phyloP scores from a whole-genome alignment of 2,113 vertebrate species.

The Panurus biarmicus region DNA sequence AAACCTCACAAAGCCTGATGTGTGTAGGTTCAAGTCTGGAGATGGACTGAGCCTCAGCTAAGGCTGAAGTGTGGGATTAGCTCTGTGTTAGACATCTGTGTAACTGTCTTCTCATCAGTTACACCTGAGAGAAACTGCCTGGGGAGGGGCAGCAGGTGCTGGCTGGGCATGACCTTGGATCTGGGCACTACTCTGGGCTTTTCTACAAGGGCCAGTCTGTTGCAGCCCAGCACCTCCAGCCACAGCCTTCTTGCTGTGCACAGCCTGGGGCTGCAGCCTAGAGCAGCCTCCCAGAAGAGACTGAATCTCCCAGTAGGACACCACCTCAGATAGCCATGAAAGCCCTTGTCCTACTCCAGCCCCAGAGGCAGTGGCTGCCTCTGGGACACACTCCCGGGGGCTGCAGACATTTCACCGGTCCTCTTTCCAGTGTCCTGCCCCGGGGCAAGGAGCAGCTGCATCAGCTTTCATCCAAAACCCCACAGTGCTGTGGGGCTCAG shows the following conservation, averaged over 20 bases:
- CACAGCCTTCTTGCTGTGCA: neutral
- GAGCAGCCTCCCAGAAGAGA: neutral
- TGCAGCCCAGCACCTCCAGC: neutral
- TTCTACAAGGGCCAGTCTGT: neutral
- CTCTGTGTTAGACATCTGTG: neutral
- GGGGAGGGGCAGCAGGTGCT: neutral
- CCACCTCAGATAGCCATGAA: rapidly evolving
- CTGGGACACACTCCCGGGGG: neutral
- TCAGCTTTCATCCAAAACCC: neutral
- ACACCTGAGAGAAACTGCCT: neutral
- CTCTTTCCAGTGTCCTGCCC: neutral
- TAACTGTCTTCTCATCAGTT: too few relatives aligned
- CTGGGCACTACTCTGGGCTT: neutral
- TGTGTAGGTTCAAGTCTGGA: neutral
- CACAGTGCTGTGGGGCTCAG: rapidly evolving
- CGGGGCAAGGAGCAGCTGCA: neutral
- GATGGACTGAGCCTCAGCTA: neutral
- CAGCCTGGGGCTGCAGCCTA: neutral
- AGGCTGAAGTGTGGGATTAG: neutral
- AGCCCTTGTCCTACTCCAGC: neutral
- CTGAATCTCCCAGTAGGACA: neutral
- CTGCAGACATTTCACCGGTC: neutral
- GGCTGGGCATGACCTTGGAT: neutral
- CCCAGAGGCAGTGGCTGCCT: neutral
- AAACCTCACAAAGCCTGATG: neutral